These are phyloP conservation scores for Orthosia cruda DNA, from an alignment of 2,888 invertebrate species.

Conservation along the genomic window DNA sequence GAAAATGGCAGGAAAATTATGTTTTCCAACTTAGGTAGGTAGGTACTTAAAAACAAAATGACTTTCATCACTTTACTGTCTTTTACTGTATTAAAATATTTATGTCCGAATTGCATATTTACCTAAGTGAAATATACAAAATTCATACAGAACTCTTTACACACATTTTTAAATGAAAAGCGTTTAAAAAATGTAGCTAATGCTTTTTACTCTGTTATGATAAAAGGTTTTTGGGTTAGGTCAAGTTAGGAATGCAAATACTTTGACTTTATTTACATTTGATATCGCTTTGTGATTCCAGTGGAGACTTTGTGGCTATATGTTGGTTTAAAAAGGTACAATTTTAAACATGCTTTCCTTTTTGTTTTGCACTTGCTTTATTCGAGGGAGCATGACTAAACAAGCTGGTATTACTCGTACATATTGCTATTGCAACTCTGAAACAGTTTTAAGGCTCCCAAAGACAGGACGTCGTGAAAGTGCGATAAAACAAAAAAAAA, in stretches of 20 bases:
- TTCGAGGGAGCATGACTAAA: too few relatives aligned
- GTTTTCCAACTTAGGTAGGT: neutral
- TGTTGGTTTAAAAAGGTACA: conserved; percentile 10
- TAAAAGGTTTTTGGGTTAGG: conserved; percentile 16
- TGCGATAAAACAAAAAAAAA: too few relatives aligned
- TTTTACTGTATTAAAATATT: neutral
- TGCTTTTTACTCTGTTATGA: conserved; percentile 10
- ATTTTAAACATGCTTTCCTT: conserved; percentile 22
- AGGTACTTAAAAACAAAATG: neutral
- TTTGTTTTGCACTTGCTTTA: neutral
- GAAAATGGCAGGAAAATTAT: too few relatives aligned
- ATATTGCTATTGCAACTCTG: neutral
- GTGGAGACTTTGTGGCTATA: neutral
- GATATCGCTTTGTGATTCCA: conserved; percentile 21
- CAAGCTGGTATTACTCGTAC: neutral
- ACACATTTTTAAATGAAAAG: conserved; percentile 5
- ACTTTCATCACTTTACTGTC: neutral
- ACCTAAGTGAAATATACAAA: neutral
- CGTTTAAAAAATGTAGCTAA: conserved; percentile 17
- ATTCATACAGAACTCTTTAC: conserved; percentile 8
- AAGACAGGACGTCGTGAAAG: neutral
- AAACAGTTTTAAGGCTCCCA: neutral
- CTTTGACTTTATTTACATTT: conserved; percentile 21
- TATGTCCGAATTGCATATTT: neutral
- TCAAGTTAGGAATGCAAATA: conserved; percentile 15